Evolutionary conservation across 2,797 vertebrate genomes (phyloP).

Genomic region (Pterois miles): DNA sequence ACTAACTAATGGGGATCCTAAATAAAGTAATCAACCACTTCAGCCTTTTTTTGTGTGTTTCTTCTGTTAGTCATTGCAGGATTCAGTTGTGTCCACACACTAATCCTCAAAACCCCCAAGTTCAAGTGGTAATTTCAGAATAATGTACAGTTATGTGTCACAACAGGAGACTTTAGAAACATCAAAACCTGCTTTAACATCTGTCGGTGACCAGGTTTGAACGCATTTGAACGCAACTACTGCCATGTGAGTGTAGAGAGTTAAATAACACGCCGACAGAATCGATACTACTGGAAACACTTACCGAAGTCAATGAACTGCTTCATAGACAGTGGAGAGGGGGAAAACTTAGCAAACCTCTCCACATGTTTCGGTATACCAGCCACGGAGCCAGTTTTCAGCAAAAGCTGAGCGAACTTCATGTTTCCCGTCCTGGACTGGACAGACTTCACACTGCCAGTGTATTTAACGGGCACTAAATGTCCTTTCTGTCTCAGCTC

Average conservation of each 20-base stretch:
- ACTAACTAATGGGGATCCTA: no score
- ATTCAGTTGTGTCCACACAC: not conserved
- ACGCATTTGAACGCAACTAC: constrained; percentile 10
- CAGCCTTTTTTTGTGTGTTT: not conserved
- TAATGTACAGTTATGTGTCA: not conserved
- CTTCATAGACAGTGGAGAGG: constrained; percentile 96
- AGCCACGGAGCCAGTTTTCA: constrained; percentile 78
- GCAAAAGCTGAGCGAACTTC: constrained; percentile 85
- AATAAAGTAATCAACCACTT: not conserved
- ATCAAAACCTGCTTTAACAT: not conserved
- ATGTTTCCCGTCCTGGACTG: constrained; percentile 61
- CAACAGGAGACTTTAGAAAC: not conserved
- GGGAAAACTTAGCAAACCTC: constrained; percentile 92
- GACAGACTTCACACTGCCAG: constrained; percentile 13
- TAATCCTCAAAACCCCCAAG: not conserved
- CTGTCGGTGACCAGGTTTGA: not conserved
- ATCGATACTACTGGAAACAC: constrained; percentile 33
- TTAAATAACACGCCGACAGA: not conserved
- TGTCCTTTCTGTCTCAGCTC: constrained; percentile 37
- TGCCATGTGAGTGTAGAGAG: not conserved
- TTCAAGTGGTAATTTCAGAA: not conserved
- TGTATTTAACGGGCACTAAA: not conserved
- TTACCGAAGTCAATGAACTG: constrained; percentile 98
- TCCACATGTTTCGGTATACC: constrained; percentile 90
- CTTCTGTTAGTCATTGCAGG: not conserved